These are phyloP conservation scores for Erinaceus europaeus DNA, from an alignment of 2,113 vertebrate genomes.

Conservation along the genomic window DNA sequence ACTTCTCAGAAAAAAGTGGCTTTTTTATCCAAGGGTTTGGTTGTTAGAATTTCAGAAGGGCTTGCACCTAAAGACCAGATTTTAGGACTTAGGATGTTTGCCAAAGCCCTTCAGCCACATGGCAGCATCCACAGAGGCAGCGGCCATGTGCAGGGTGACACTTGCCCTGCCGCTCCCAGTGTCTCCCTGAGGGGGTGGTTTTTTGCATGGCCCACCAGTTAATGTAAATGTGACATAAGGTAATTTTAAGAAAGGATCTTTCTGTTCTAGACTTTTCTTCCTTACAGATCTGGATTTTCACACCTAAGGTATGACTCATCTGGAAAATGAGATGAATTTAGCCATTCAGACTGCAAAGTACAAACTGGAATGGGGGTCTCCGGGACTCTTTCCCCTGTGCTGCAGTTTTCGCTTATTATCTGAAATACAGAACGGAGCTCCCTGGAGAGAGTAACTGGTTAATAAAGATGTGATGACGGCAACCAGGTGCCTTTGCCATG, in stretches of 20 bases:
- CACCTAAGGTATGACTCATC: neutral
- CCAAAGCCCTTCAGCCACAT: fast-evolving
- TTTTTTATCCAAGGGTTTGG: no score
- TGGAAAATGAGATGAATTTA: neutral
- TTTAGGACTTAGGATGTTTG: no score
- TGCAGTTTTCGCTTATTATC: neutral
- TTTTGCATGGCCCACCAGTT: neutral
- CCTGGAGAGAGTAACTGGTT: neutral
- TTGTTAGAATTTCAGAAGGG: no score
- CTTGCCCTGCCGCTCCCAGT: fast-evolving
- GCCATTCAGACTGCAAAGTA: neutral
- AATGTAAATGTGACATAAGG: neutral
- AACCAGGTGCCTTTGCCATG: neutral
- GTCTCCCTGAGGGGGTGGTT: neutral
- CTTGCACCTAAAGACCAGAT: neutral
- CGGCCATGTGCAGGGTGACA: neutral
- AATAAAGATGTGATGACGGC: no score
- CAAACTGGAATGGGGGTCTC: neutral
- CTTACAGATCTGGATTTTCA: neutral
- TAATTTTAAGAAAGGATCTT: neutral
- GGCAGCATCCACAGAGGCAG: neutral
- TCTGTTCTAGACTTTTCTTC: neutral
- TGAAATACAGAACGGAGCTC: no score
- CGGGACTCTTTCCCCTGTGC: neutral
- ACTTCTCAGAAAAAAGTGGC: no score